Evolutionary conservation across 2,888 invertebrate genomes (phyloP).

Genomic region (Monoplex corrugatus): DNA sequence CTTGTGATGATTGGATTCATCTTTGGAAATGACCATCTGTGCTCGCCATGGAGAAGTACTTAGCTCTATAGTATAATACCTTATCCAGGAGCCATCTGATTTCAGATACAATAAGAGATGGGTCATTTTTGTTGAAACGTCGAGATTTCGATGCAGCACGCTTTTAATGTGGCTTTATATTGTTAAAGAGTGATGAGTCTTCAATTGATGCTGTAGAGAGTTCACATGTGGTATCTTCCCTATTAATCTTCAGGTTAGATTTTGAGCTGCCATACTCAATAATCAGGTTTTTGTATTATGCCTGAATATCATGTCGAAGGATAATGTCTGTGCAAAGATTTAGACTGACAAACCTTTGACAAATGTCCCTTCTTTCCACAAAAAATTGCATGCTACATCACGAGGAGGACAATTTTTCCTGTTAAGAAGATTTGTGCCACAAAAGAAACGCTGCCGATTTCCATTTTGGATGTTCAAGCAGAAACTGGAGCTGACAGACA

Average conservation of each 20-base stretch:
- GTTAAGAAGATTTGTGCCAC: too few species aligned
- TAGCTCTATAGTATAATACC: neutral
- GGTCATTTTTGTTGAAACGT: neutral
- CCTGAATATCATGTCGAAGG: too few species aligned
- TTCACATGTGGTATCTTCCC: neutral
- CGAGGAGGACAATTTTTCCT: too few species aligned
- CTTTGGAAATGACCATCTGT: neutral
- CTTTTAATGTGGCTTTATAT: neutral
- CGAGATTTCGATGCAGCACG: conserved; percentile 25
- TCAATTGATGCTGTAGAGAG: neutral
- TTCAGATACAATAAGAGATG: neutral
- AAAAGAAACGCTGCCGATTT: too few species aligned
- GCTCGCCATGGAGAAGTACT: conserved; percentile 27
- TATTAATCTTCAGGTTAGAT: neutral
- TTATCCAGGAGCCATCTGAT: neutral
- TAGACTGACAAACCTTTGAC: too few species aligned
- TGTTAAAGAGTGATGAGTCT: neutral
- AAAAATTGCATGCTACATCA: too few species aligned
- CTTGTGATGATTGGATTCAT: conserved; percentile 11
- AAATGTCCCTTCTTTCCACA: too few species aligned
- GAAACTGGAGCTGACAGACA: too few species aligned
- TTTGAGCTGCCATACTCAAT: neutral
- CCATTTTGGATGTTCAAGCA: too few species aligned
- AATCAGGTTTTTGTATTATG: too few species aligned
- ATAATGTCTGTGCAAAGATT: too few species aligned